Evolutionary conservation across 2,113 vertebrate genomes (phyloP).

Genomic region (Chaetodon auriga): DNA sequence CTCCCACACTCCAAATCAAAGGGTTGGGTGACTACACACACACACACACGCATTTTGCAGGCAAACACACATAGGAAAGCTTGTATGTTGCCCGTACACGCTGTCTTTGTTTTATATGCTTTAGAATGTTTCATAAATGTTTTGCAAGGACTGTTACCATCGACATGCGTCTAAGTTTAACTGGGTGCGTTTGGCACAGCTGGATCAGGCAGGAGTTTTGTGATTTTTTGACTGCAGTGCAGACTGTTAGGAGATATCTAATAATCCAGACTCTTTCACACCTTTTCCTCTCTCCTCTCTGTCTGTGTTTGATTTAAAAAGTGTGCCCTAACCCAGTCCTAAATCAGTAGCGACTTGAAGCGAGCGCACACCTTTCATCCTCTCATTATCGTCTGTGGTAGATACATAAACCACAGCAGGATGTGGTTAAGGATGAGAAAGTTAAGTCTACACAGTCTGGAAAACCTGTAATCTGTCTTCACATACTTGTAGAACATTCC

Average conservation of each 20-base stretch:
- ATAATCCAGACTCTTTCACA: background rate
- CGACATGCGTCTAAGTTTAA: constrained; percentile 37
- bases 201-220: constrained; percentile 25
- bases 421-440: constrained; percentile 65
- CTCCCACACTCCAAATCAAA: constrained; percentile 77
- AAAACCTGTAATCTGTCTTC: constrained; percentile 68
- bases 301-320: background rate
- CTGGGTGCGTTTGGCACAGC: constrained; percentile 61
- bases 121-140: constrained; percentile 49
- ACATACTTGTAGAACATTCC: constrained; percentile 63
- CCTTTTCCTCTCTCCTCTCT: background rate
- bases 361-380: background rate
- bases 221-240: constrained; percentile 6
- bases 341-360: background rate
- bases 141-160: constrained; percentile 49
- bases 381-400: constrained; percentile 1
- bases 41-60: constrained; percentile 38
- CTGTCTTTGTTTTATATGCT: constrained; percentile 44
- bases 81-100: constrained; percentile 21
- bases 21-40: constrained; percentile 63
- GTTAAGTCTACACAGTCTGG: constrained; percentile 43
- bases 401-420: constrained; percentile 46
- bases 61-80: constrained; percentile 41
- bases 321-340: background rate
- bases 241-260: background rate